Percentiles rank a stretch among this genome's conserved stretches.
phyloP scores from a whole-genome alignment of 2,888 invertebrate species.

The Epirrhoe tristata region DNA sequence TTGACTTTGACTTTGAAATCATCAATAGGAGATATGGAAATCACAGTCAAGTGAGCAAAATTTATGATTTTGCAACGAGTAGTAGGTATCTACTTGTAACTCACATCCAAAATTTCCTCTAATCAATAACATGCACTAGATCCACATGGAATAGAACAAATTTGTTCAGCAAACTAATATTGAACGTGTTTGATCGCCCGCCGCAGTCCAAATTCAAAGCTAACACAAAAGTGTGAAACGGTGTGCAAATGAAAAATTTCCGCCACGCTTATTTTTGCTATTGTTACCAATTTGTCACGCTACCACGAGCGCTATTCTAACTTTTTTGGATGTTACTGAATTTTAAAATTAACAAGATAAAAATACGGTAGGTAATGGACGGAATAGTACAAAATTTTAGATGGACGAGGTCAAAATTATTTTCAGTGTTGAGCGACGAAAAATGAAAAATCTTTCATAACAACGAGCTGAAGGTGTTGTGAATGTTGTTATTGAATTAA shows the following conservation, averaged over 20 bases:
- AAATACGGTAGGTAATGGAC: neutral
- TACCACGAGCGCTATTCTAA: constrained; percentile 54
- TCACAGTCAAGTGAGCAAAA: neutral
- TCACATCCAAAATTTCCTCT: neutral
- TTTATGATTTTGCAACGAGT: neutral
- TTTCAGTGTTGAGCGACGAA: neutral
- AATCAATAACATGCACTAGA: constrained; percentile 11
- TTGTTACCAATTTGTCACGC: constrained; percentile 74
- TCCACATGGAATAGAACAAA: constrained; percentile 27
- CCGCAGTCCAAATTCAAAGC: constrained; percentile 65
- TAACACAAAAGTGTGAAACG: constrained; percentile 76
- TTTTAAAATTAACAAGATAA: constrained; percentile 27
- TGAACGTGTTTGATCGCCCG: constrained; percentile 41
- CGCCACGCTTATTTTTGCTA: constrained; percentile 71
- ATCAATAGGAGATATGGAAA: too few species aligned
- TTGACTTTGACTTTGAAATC: too few species aligned
- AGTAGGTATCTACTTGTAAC: neutral
- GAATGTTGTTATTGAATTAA: neutral
- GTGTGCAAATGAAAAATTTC: constrained; percentile 80
- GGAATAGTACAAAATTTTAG: neutral
- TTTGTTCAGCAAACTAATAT: constrained; percentile 40
- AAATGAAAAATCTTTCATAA: too few species aligned
- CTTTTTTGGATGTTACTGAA: constrained; percentile 38
- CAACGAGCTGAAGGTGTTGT: too few species aligned
- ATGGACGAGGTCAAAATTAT: neutral